Conservation (phyloP, 1,140 invertebrate species). For the Aphaenogaster ashmeadi region DNA sequence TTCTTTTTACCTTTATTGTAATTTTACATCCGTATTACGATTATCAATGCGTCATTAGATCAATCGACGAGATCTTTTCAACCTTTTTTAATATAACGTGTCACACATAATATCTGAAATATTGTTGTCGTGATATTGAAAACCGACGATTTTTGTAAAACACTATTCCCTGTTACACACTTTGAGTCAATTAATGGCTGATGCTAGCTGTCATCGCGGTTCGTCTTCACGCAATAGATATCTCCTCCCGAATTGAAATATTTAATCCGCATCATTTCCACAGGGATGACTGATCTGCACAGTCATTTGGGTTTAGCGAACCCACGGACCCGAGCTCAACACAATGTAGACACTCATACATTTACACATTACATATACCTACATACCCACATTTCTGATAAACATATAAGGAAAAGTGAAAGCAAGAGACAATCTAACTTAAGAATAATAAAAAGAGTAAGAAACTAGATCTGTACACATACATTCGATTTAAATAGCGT, state of each 20-base stretch:
- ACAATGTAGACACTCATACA: neutral
- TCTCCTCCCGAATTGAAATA: slow-evolving; percentile 9
- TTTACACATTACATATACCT: neutral
- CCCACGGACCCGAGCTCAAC: neutral
- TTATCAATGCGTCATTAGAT: slow-evolving; percentile 42
- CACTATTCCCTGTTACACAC: neutral
- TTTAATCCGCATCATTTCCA: slow-evolving; percentile 20
- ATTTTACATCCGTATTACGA: neutral
- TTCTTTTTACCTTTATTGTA: neutral
- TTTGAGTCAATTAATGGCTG: neutral
- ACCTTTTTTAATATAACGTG: neutral
- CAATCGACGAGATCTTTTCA: neutral
- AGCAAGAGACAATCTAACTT: neutral
- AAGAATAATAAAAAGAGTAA: neutral
- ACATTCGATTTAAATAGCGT: neutral
- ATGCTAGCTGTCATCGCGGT: neutral
- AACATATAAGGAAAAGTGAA: neutral
- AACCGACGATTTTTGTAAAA: neutral
- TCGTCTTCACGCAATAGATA: neutral
- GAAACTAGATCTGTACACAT: too few relatives aligned
- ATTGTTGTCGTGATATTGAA: neutral
- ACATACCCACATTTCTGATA: neutral
- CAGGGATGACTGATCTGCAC: neutral
- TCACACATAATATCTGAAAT: neutral
- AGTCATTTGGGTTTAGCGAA: neutral